Conservation (phyloP, 2,888 invertebrate species). For the Deroplatys truncata region DNA sequence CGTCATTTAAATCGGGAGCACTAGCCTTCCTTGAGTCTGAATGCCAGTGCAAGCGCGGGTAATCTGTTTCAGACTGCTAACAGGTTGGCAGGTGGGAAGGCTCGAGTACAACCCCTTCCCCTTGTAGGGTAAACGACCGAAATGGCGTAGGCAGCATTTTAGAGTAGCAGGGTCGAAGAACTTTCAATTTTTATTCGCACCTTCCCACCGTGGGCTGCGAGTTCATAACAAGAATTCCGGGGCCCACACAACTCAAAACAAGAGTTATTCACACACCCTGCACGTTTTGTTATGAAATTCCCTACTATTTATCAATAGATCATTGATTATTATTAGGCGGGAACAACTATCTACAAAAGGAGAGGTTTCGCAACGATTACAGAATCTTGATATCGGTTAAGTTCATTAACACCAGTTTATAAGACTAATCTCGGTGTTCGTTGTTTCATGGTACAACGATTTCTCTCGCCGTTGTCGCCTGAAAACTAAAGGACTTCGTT, state of each 20-base stretch:
- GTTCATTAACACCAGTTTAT: too few relatives aligned
- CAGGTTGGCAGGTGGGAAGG: background rate
- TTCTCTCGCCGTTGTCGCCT: too few relatives aligned
- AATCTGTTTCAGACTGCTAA: background rate
- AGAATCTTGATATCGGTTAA: too few relatives aligned
- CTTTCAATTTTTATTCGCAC: background rate
- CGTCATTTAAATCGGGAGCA: too few relatives aligned
- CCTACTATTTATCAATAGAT: background rate
- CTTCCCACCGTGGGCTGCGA: background rate
- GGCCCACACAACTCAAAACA: background rate
- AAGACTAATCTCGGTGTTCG: too few relatives aligned
- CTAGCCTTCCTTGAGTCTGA: background rate
- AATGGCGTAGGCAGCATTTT: background rate
- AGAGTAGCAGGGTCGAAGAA: background rate
- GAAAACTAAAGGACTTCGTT: too few relatives aligned
- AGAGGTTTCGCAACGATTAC: background rate
- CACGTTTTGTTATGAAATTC: background rate
- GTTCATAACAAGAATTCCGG: background rate
- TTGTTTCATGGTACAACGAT: too few relatives aligned
- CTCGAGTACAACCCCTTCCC: background rate
- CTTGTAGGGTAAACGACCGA: background rate
- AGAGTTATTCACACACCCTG: background rate
- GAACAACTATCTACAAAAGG: background rate
- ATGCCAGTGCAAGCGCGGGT: background rate
- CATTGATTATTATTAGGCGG: background rate